Evolutionary conservation across 2,888 invertebrate species (phyloP), one percentile per base, ranked within the genome.

Genomic region (Apamea anceps): DNA sequence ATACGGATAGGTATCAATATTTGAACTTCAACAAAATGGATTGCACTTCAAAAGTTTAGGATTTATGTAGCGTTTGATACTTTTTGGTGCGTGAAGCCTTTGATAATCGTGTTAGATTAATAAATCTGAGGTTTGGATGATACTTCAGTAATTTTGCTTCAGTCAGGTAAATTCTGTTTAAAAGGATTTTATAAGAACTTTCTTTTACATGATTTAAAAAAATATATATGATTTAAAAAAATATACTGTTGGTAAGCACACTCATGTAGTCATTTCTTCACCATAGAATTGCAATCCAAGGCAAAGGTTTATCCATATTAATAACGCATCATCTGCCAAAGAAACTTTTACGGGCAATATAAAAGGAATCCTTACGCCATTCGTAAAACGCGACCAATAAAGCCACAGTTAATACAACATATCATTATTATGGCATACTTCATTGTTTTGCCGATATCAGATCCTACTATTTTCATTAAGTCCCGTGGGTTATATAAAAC

Each of bases 401-500:
- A 87, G 76, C 48, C 57, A 66, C 76, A 65, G 79, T 77, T 80
- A 83, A 65, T 82, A 78, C 79, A 82, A 87, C 60, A 76, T 73
- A 80, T 86, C 54, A 80, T 82, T 81, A 85, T 72, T 63, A 90
- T 75, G 62, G 75, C 74, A 54, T 62, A 75, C 70, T 89, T 89
- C 80, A 85, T 86, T 88, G 82, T 89, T 84, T 85, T 73, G 60
- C 72, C 79, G 77, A 85, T 84, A 89, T 87, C 87, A 74, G 83
- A 45, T 85, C 80, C 80, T 85, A 87, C 87, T 90, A 91, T 91
- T 92, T 93, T 92, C 91, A 91, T 93, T 91, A 87, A 87, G 84
- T 91, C 93, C 89, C 93, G 21, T 80, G 92, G 93, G 93, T 85
- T 91, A 88, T 91, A 91, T 90, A 89, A 91, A 94, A 93, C 92